phyloP scores from a whole-genome alignment of 2,888 invertebrate species.

The Pharmacophagus antenor region DNA sequence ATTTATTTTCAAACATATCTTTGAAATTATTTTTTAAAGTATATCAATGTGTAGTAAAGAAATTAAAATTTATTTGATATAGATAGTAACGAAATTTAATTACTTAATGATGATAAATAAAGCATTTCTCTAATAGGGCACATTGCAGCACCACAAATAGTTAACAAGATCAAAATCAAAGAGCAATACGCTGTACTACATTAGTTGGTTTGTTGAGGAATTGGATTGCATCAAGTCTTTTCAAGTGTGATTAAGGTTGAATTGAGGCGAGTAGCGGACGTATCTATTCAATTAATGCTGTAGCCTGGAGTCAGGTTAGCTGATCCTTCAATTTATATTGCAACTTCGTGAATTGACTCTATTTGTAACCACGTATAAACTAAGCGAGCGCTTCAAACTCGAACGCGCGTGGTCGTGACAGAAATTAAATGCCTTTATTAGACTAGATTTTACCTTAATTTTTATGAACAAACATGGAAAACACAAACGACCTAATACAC shows the following conservation, averaged over 20 bases:
- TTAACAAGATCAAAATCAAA: conserved; percentile 60
- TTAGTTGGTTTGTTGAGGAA: conserved; percentile 60
- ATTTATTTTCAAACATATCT: too few relatives aligned
- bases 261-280: conserved; percentile 72
- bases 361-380: conserved; percentile 58
- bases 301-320: conserved; percentile 59
- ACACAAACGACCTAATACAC: not conserved
- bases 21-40: too few relatives aligned
- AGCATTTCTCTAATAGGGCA: conserved; percentile 5
- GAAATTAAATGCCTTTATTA: conserved; percentile 10
- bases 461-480: not conserved
- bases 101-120: not conserved
- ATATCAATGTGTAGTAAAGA: too few relatives aligned
- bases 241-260: conserved; percentile 74
- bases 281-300: conserved; percentile 78
- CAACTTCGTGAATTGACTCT: conserved; percentile 64
- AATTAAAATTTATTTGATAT: too few relatives aligned
- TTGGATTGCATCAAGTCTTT: conserved; percentile 64
- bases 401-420: conserved; percentile 25
- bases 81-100: not conserved
- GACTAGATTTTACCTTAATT: not conserved
- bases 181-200: conserved; percentile 69
- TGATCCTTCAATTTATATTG: conserved; percentile 67
- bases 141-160: conserved; percentile 35
- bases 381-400: conserved; percentile 40